phyloP scores from a whole-genome alignment of 2,888 invertebrate genomes.

The Parnassius smintheus region DNA sequence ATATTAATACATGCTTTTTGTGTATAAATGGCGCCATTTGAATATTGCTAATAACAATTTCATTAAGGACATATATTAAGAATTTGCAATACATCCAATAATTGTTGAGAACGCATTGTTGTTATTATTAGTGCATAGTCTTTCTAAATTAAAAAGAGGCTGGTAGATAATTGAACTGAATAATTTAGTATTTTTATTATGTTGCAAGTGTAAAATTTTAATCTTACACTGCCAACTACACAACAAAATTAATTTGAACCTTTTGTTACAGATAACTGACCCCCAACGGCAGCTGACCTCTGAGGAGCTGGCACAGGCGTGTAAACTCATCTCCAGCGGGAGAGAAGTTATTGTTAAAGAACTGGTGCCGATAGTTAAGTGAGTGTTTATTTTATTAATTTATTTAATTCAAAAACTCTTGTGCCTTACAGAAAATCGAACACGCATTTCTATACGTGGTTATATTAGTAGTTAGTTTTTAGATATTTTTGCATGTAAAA shows the following conservation, averaged over 20 bases:
- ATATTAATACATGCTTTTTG: slow-evolving; percentile 59
- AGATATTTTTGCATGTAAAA: too few species aligned
- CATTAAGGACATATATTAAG: slow-evolving; percentile 41
- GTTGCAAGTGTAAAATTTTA: slow-evolving; percentile 21
- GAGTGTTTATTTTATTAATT: slow-evolving; percentile 24
- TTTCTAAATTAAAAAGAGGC: slow-evolving; percentile 26
- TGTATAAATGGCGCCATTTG: slow-evolving; percentile 59
- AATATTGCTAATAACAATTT: slow-evolving; percentile 54
- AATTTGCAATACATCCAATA: slow-evolving; percentile 34
- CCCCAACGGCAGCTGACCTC: slow-evolving; percentile 48
- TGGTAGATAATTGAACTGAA: slow-evolving; percentile 14
- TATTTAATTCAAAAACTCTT: too few species aligned
- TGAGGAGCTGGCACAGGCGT: slow-evolving; percentile 46
- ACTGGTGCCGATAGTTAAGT: slow-evolving; percentile 52
- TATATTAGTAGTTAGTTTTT: too few species aligned
- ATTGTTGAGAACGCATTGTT: slow-evolving; percentile 28
- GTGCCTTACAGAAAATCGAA: too few species aligned
- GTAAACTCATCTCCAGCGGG: slow-evolving; percentile 46
- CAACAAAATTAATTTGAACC: too few species aligned
- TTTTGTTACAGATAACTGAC: slow-evolving; percentile 51
- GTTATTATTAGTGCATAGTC: slow-evolving; percentile 19
- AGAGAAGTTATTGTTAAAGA: slow-evolving; percentile 47
- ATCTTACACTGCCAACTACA: too few species aligned
- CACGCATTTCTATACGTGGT: too few species aligned
- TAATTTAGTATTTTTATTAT: slow-evolving; percentile 22